A percentile compares a stretch with the other conserved stretches of the same genome.
Evolutionary conservation across 2,113 vertebrate species (phyloP).

Genomic region (Mastomys coucha): DNA sequence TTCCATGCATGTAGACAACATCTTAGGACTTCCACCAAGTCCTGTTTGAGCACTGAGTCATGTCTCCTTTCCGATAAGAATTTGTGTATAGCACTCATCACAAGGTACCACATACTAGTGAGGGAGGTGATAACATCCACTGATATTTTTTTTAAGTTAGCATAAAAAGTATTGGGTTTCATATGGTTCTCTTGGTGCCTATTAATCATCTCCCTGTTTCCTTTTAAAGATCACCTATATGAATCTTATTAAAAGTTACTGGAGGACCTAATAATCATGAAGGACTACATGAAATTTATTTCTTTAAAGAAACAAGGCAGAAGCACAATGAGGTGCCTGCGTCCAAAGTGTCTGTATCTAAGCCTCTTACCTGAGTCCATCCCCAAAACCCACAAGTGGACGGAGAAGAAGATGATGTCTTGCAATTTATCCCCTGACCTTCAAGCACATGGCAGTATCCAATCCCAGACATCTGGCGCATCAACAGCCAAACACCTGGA

Average conservation of each 20-base stretch:
- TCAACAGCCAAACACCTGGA: constrained; percentile 34
- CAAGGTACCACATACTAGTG: background rate
- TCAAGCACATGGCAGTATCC: too few species aligned
- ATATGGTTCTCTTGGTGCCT: background rate
- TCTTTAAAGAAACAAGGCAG: background rate
- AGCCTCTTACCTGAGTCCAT: background rate
- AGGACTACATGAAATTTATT: background rate
- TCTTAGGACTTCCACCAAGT: background rate
- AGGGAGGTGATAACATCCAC: background rate
- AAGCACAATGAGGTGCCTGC: too few species aligned
- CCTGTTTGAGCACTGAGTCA: background rate
- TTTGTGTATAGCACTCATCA: background rate
- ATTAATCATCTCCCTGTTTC: background rate
- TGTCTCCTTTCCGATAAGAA: background rate
- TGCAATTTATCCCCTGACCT: background rate
- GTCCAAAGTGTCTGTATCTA: background rate
- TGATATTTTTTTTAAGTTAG: background rate
- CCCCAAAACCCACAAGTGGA: background rate
- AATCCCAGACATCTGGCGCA: background rate
- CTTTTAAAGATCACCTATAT: background rate
- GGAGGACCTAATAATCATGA: background rate
- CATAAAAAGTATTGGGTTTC: background rate
- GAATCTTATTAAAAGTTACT: background rate
- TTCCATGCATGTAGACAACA: background rate
- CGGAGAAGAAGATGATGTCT: background rate